Conservation (phyloP, 2,113 vertebrate genomes). For the Cottus gobio region DNA sequence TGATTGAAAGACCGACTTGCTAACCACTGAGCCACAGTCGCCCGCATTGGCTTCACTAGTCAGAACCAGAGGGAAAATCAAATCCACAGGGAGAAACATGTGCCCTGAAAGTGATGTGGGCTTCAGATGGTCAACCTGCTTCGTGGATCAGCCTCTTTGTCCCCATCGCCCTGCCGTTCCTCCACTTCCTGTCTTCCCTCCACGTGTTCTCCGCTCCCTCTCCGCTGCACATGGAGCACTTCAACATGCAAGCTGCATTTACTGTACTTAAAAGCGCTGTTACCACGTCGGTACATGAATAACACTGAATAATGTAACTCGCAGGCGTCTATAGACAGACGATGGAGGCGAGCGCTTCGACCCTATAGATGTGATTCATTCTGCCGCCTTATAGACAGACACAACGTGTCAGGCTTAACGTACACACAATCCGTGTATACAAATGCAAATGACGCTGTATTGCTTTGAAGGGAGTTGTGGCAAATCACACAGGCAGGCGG, state of each 20-base stretch:
- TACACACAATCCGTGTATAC: not conserved
- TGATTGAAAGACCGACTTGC: too few relatives aligned
- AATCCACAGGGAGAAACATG: too few relatives aligned
- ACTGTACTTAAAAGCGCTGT: conserved; percentile 40
- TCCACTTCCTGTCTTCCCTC: not conserved
- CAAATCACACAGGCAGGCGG: conserved; percentile 22
- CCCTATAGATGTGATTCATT: conserved; percentile 21
- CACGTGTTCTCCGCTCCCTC: not conserved
- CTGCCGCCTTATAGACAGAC: conserved; percentile 6
- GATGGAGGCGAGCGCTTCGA: not conserved
- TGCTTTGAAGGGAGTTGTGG: conserved; percentile 32
- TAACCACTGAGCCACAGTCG: too few relatives aligned
- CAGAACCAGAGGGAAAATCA: too few relatives aligned
- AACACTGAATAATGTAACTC: conserved; percentile 57
- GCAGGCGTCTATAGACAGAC: conserved; percentile 10
- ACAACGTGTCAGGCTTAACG: not conserved
- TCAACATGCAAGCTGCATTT: conserved; percentile 45
- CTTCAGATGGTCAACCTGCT: not conserved
- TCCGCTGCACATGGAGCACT: conserved; percentile 19
- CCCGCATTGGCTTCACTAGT: too few relatives aligned
- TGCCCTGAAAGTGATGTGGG: too few relatives aligned
- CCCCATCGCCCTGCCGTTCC: not conserved
- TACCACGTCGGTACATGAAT: conserved; percentile 36
- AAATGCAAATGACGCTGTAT: conserved; percentile 15
- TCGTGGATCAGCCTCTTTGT: not conserved